Base-by-base conservation (phyloP, 2,113 vertebrate genomes). In the Notiomystis cincta region DNA sequence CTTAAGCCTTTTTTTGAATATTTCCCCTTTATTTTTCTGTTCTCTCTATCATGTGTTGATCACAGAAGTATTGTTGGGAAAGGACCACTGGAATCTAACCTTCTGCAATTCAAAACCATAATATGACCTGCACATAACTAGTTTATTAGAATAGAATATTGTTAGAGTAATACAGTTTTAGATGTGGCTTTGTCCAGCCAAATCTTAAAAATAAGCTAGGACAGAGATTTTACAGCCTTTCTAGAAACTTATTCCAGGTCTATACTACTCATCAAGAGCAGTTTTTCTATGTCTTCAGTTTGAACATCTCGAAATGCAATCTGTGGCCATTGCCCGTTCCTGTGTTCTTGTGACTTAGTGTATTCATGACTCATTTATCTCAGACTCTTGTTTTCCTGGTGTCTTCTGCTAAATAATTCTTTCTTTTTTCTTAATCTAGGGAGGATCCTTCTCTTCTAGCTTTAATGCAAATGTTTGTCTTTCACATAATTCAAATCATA, bases 291-390 rank as follows among this genome's bases (percentile, higher is more conserved):
- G 9, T 38, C 3, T 84, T 4, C 14, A 15, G 4, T 87, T 27
- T 62, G 35, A 72, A 40, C 13, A 83, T 87, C 44, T 92, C 7
- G 47, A 60, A 18, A 12, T 56, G 22, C 72, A 50, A 71, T 47
- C 30, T 70, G 35, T 75, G 31, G 11, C 47, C 5, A 1, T 58
- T 82, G 17, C 22, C 15, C 9, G 6, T 64, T 76, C 12, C 37
- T 67, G 2, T 33, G 12, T 58, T 84, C 31, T 72, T 72, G 48
- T 4, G 3, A 10, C 27, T 69, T 35, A 25, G 25, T 0, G 0
- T 51, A 40, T 71, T 86, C 18, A 18, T 0, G 1, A 50, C 14
- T 73, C 27, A 17, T 87, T 64, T 81, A 37, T 40, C 18, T 64
- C 30, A 64, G 35, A 60, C 23, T 60, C 23, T 47, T 51, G 28